A percentile compares a stretch with the other conserved stretches of the same genome.
These are phyloP conservation scores for Pan paniscus DNA, from an alignment of 2,113 vertebrate species.

Conservation along the genomic window DNA sequence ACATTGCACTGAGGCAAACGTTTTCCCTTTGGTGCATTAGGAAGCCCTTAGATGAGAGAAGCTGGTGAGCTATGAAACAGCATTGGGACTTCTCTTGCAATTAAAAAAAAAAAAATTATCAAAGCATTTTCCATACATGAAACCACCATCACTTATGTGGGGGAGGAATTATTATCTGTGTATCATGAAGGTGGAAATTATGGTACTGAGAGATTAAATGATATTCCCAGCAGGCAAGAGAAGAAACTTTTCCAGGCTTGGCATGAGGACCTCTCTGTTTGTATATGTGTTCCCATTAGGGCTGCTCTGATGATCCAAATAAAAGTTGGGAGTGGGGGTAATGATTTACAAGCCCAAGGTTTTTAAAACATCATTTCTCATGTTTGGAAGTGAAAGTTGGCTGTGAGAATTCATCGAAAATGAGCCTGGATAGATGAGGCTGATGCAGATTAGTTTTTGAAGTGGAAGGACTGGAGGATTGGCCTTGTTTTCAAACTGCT, in stretches of 20 bases:
- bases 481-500: constrained; percentile 52
- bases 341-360: neutral
- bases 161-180: neutral
- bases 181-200: neutral
- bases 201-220: neutral
- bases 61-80: neutral
- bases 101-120: constrained; percentile 20
- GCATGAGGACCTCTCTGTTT: neutral
- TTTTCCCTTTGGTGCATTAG: neutral
- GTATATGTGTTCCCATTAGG: constrained; percentile 39
- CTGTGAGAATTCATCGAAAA: constrained; percentile 34
- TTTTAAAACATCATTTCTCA: neutral
- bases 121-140: neutral
- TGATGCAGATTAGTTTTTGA: neutral
- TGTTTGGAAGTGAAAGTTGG: constrained; percentile 53
- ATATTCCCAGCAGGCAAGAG: neutral
- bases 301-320: neutral
- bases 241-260: neutral
- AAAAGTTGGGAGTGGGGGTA: constrained; percentile 47
- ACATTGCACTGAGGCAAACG: rapidly evolving
- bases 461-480: constrained; percentile 38
- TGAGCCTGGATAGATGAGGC: neutral
- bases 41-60: neutral
- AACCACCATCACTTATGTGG: neutral
- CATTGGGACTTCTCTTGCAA: neutral